Evolutionary conservation across 2,797 vertebrate species (phyloP), one percentile per base, ranked within the genome.

Genomic region (Brotula barbata): DNA sequence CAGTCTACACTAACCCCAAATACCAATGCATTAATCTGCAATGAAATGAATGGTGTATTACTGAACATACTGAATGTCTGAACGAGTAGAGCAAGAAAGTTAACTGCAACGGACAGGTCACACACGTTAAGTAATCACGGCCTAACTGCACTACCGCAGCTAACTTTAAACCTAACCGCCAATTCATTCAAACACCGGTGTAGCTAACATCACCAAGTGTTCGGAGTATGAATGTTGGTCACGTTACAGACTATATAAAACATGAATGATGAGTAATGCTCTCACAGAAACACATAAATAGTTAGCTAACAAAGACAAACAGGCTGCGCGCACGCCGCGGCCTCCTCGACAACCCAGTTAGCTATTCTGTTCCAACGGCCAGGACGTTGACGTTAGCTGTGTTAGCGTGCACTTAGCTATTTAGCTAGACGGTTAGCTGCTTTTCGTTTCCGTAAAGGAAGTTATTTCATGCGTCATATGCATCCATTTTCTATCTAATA

Each of bases 331-430:
- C 47, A 75, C 43, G 70, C 57, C 34, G 78, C 56, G 85, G 85
- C 81, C 83, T 82, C 41, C 39, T 23, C 42, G 37, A 44, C 23
- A 12, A 28, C 45, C 50, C 31, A 1, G 11, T 54, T 17, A 64
- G 40, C n/a, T 33, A 33, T 7, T 33, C 50, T 56, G 39, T 53
- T 41, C 56, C 52, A 40, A 40, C 53, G 60, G 63, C 59, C 56
- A 64, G n/a, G 15, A 48, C 49, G 40, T 40, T 33, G 33, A 55
- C 43, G 61, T 72, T 75, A 70, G 64, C 72, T 42, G 20, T 6
- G 44, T 49, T 77, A 88, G 81, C 84, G 71, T 51, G 56, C 57
- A 61, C 4, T 7, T 44, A 40, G 56, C 55, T 48, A 51, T 34
- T 54, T 21, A 25, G 53, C 62, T 62, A 61, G 16, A 43, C 25